Evolutionary conservation across 35 echinoderm and acorn worm genomes (phyloP), one percentile per base, ranked within the genome.

Genomic region (Heliocidaris tuberculata): DNA sequence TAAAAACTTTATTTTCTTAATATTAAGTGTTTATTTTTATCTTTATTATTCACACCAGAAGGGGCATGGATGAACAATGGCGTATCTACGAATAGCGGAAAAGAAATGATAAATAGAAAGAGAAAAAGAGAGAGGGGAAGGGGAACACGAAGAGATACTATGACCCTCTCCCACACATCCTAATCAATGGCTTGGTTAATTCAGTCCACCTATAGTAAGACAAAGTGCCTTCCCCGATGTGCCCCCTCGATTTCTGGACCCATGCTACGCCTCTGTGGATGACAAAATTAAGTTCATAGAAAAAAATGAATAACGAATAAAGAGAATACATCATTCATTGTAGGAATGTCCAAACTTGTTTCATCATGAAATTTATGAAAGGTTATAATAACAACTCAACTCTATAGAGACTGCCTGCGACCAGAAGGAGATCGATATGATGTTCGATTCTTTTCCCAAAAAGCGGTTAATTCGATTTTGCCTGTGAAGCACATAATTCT

Each of bases 401-500:
- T 78, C 6, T 78, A n/a, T 4, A 78, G 3, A 27, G 65, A 24
- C 65, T 78, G 27, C 65, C 87, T 47, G 47, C 87, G 87, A 89
- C 16, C 47, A 48, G 31, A 89, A 16, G 16, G 87, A 17, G 87
- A n/a, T 89, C 87, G 47, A 89, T 89, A 89, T 21, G 31, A 89
- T 15, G 31, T 89, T 89, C 87, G 87, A 89, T 47, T 48, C 87
- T 17, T 32, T 42, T 48, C 47, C 47, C 31, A 12, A 32, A 32
- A 89, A 89, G 87, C 31, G 32, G 87, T 89, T 89, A 9, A 42
- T 89, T 89, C 87, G 87, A 47, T 89, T 89, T 89, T 89, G 47
- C 31, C 87, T 16, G 87, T 47, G 87, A 48, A 89, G 87, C 87
- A 48, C 47, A 48, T 89, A 89, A 89, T 48, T 48, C 47, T 4